phyloP scores from a whole-genome alignment of 2,888 invertebrate genomes.

The Athalia rosae region DNA sequence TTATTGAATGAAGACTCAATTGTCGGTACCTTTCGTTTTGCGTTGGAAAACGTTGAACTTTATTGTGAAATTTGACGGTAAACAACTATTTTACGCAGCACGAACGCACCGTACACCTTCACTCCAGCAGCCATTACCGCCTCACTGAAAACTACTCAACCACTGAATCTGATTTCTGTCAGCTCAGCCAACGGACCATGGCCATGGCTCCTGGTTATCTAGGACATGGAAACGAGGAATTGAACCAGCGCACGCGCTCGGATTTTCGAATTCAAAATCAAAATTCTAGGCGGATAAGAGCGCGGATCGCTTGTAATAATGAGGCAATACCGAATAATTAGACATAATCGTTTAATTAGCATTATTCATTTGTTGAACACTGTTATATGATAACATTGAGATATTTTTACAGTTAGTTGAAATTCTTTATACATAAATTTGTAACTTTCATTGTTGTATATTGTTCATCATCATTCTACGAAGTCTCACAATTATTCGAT shows the following conservation, averaged over 20 bases:
- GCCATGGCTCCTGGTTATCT: constrained; percentile 31
- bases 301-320: background rate
- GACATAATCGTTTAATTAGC: too few species aligned
- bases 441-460: too few species aligned
- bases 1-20: background rate
- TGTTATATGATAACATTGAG: too few species aligned
- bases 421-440: too few species aligned
- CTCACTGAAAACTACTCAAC: constrained; percentile 47
- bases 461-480: too few species aligned
- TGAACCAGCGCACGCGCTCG: constrained; percentile 50
- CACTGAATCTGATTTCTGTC: constrained; percentile 72
- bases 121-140: constrained; percentile 66
- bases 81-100: constrained; percentile 56
- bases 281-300: background rate
- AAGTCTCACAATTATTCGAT: too few species aligned
- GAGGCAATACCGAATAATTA: too few species aligned
- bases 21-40: constrained; percentile 20
- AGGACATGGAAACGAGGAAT: constrained; percentile 55
- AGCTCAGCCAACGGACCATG: constrained; percentile 72
- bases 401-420: too few species aligned
- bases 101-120: constrained; percentile 59
- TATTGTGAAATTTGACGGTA: constrained; percentile 55
- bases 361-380: too few species aligned
- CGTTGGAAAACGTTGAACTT: background rate
- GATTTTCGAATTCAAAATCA: constrained; percentile 44